Evolutionary conservation across 1,140 invertebrate genomes (phyloP).

Genomic region (Panulirus ornatus): DNA sequence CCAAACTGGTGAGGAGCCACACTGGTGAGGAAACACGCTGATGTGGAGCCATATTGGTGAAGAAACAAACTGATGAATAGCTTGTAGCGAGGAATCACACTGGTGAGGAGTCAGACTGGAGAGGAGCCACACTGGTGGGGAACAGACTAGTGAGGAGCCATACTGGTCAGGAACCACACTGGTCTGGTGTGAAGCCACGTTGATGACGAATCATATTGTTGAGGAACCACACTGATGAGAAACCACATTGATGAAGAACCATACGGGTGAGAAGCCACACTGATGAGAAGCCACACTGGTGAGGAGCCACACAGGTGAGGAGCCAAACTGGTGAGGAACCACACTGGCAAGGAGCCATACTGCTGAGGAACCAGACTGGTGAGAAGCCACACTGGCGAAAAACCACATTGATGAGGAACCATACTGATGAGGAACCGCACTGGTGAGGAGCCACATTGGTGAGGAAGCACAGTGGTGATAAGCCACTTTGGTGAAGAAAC

Average conservation of each 20-base stretch:
- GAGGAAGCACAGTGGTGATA: background rate
- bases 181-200: background rate
- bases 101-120: background rate
- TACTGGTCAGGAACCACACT: too few relatives aligned
- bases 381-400: too few relatives aligned
- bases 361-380: too few relatives aligned
- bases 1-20: background rate
- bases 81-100: background rate
- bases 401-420: background rate
- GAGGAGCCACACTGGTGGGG: background rate
- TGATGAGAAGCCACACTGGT: too few relatives aligned
- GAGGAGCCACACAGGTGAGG: background rate
- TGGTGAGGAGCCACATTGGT: background rate
- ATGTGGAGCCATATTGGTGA: too few relatives aligned
- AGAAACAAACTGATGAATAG: too few relatives aligned
- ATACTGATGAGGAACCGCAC: background rate
- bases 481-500: background rate
- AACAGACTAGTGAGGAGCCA: background rate
- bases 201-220: too few relatives aligned
- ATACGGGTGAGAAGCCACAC: too few relatives aligned
- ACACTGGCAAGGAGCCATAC: too few relatives aligned
- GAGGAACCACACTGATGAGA: too few relatives aligned
- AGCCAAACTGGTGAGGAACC: too few relatives aligned
- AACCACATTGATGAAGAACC: background rate
- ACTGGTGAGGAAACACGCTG: background rate